These are phyloP conservation scores for Anguilla anguilla DNA, from an alignment of 2,797 vertebrate genomes.

Conservation along the genomic window DNA sequence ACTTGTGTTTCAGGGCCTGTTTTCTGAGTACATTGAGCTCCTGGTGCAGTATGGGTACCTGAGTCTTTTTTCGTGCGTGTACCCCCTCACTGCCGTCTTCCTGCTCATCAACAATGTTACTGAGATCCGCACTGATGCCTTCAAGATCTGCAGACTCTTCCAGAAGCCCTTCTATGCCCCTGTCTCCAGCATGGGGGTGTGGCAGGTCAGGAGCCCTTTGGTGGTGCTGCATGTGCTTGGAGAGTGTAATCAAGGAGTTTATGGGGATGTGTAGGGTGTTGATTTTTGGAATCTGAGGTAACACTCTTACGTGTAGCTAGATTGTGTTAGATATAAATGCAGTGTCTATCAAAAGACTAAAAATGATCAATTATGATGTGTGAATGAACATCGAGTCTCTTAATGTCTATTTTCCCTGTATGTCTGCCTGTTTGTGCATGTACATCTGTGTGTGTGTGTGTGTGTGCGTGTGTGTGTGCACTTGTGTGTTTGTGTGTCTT, in stretches of 20 bases:
- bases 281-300: not conserved
- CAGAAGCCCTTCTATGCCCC: constrained; percentile 75
- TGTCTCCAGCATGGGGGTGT: constrained; percentile 74
- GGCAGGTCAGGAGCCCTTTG: constrained; percentile 69
- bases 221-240: not conserved
- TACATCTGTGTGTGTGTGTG: not conserved
- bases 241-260: not conserved
- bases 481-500: constrained; percentile 31
- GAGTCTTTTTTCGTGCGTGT: constrained; percentile 83
- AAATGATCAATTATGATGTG: not conserved
- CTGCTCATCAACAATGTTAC: constrained; percentile 80
- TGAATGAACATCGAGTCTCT: not conserved
- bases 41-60: constrained; percentile 84
- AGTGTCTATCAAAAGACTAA: not conserved
- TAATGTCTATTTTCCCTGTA: not conserved
- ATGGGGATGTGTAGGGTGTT: not conserved
- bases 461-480: constrained; percentile 8
- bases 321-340: not conserved
- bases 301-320: not conserved
- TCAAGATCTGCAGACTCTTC: constrained; percentile 80
- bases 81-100: constrained; percentile 75
- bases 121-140: constrained; percentile 78
- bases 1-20: constrained; percentile 71
- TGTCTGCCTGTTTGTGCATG: not conserved
- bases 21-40: constrained; percentile 82